A percentile compares a stretch with the other conserved stretches of the same genome.
Evolutionary conservation across 37 sponge, comb jelly and placozoan genomes (phyloP).

Genomic region (Beroe forskalii): DNA sequence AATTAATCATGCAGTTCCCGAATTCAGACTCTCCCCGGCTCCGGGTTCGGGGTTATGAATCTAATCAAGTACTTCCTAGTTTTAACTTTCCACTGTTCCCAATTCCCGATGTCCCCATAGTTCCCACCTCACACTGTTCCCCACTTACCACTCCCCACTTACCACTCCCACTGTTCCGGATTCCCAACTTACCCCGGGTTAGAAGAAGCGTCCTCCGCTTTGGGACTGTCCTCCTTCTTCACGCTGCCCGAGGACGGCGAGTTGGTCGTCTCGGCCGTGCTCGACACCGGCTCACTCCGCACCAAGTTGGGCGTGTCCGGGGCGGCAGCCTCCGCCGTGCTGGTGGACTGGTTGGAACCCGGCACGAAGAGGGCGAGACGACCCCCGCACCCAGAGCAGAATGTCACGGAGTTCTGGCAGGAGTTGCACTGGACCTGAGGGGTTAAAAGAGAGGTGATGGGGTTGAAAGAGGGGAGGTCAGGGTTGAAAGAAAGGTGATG

Average conservation of each 20-base stretch:
- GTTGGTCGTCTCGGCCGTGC: not conserved
- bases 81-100: too few species aligned
- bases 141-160: too few species aligned
- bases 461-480: not conserved
- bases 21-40: too few species aligned
- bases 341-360: not conserved
- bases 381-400: constrained; percentile 48
- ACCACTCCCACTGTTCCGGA: too few species aligned
- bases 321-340: constrained; percentile 2
- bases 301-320: not conserved
- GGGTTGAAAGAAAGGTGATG: not conserved
- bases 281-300: constrained; percentile 4
- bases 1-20: too few species aligned
- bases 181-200: too few species aligned
- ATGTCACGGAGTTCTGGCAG: constrained; percentile 45
- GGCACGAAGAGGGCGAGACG: constrained; percentile 43
- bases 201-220: not conserved
- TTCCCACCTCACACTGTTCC: too few species aligned
- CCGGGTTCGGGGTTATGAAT: too few species aligned
- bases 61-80: too few species aligned
- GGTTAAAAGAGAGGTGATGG: too few species aligned
- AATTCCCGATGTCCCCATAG: too few species aligned
- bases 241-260: too few species aligned
- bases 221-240: not conserved
- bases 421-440: constrained; percentile 54